phyloP scores from a whole-genome alignment of 1,140 invertebrate species.

The Hylaeus anthracinus region DNA sequence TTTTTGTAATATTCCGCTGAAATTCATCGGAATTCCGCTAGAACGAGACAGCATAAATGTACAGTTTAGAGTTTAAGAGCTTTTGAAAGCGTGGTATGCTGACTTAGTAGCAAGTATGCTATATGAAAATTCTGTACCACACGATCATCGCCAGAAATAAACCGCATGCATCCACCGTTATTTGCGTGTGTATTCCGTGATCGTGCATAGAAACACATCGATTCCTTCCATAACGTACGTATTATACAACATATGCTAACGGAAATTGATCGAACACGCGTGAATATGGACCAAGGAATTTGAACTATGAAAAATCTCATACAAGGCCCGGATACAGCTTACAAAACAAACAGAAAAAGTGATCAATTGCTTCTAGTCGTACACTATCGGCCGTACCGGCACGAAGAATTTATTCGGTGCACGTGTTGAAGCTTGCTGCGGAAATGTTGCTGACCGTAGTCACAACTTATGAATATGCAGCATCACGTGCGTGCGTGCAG shows the following conservation, averaged over 20 bases:
- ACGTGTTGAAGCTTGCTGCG: slow-evolving; percentile 46
- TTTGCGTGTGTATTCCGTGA: slow-evolving; percentile 18
- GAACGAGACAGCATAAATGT: too few relatives aligned
- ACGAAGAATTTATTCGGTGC: slow-evolving; percentile 61
- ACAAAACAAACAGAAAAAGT: not conserved
- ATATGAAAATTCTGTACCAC: not conserved
- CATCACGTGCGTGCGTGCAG: slow-evolving; percentile 37
- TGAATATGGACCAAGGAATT: not conserved
- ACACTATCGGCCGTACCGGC: slow-evolving; percentile 12
- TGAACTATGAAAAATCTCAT: not conserved
- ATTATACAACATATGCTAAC: slow-evolving; percentile 1
- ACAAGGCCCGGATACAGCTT: not conserved
- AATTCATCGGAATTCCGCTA: not conserved
- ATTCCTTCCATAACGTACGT: not conserved
- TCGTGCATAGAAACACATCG: not conserved
- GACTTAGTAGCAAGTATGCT: not conserved
- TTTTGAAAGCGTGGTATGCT: too few relatives aligned
- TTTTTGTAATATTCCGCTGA: too few relatives aligned
- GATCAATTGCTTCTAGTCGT: slow-evolving; percentile 24
- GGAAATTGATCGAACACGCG: slow-evolving; percentile 10
- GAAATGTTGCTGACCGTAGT: slow-evolving; percentile 49
- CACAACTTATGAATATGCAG: slow-evolving; percentile 61
- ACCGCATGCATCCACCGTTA: not conserved
- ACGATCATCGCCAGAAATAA: not conserved
- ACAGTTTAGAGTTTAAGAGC: too few relatives aligned